Percentiles rank a stretch among this genome's conserved stretches.
Conservation (phyloP, 2,888 invertebrate genomes). For the Eristalinus aeneus region DNA sequence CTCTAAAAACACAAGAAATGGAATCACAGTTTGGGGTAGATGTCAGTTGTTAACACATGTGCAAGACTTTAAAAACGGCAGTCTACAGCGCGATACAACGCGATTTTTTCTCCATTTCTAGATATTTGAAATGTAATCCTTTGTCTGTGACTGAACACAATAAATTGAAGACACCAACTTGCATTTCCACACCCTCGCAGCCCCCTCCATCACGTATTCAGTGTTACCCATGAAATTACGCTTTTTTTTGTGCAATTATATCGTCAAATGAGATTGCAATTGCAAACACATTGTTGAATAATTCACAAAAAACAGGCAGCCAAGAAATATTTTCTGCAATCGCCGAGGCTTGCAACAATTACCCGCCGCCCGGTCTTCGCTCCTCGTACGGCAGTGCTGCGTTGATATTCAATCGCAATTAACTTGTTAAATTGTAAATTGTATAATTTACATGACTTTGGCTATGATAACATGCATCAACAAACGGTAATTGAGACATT, state of each 20-base stretch:
- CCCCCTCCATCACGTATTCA: background rate
- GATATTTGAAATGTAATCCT: too few relatives aligned
- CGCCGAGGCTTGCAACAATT: constrained; percentile 52
- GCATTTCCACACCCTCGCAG: background rate
- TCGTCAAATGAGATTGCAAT: constrained; percentile 35
- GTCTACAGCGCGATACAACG: too few relatives aligned
- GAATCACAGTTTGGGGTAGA: too few relatives aligned
- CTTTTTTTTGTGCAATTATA: constrained; percentile 25
- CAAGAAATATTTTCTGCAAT: constrained; percentile 35
- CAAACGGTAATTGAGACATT: constrained; percentile 58
- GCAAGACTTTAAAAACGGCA: too few relatives aligned
- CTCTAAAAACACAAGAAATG: too few relatives aligned
- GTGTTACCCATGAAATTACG: constrained; percentile 5
- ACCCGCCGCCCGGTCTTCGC: background rate
- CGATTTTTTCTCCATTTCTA: too few relatives aligned
- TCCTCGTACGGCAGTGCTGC: background rate
- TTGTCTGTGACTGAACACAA: too few relatives aligned
- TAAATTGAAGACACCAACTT: too few relatives aligned
- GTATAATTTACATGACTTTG: constrained; percentile 67
- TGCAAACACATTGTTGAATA: constrained; percentile 7
- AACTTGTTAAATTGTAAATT: constrained; percentile 66
- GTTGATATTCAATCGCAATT: constrained; percentile 45
- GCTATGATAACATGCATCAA: constrained; percentile 58
- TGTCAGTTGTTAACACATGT: too few relatives aligned
- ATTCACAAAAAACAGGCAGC: constrained; percentile 1